Percentiles rank a stretch among this genome's conserved stretches.
Conservation (phyloP, 2,888 invertebrate species). For the Amiota communis region DNA sequence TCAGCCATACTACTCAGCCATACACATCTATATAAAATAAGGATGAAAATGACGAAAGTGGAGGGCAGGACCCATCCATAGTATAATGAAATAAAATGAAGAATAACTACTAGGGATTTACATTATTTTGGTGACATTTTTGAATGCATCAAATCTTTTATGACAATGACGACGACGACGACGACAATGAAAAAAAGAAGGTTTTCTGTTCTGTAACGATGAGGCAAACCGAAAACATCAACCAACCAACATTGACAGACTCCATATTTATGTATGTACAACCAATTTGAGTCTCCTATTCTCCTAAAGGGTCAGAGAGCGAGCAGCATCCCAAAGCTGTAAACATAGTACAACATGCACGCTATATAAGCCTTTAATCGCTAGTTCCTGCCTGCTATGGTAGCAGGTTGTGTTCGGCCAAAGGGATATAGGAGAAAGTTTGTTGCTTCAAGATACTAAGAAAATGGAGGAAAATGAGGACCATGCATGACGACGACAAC, state of each 20-base stretch:
- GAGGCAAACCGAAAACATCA: conserved; percentile 6
- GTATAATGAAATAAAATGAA: conserved; percentile 50
- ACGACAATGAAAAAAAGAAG: background rate
- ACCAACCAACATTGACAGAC: too few relatives aligned
- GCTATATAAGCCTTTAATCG: conserved; percentile 23
- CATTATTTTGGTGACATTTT: conserved; percentile 47
- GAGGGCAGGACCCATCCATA: conserved; percentile 17
- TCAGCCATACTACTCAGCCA: background rate
- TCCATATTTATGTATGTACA: too few relatives aligned
- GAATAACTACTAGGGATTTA: conserved; percentile 56
- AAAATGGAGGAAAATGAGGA: too few relatives aligned
- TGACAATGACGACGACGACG: background rate
- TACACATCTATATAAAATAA: too few relatives aligned
- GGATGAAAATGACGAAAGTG: too few relatives aligned
- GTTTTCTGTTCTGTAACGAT: conserved; percentile 6
- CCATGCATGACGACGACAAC: conserved; percentile 8
- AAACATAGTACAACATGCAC: conserved; percentile 18
- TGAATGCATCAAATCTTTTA: too few relatives aligned
- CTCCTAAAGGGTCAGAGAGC: too few relatives aligned
- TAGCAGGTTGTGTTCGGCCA: too few relatives aligned
- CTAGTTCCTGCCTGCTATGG: background rate
- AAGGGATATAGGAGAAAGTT: too few relatives aligned
- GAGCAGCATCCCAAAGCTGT: too few relatives aligned
- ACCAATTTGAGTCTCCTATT: too few relatives aligned
- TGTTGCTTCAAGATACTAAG: too few relatives aligned